Percentiles rank a stretch among this genome's conserved stretches.
Evolutionary conservation across 2,888 invertebrate species (phyloP).

Genomic region (Scaptomyza parva): DNA sequence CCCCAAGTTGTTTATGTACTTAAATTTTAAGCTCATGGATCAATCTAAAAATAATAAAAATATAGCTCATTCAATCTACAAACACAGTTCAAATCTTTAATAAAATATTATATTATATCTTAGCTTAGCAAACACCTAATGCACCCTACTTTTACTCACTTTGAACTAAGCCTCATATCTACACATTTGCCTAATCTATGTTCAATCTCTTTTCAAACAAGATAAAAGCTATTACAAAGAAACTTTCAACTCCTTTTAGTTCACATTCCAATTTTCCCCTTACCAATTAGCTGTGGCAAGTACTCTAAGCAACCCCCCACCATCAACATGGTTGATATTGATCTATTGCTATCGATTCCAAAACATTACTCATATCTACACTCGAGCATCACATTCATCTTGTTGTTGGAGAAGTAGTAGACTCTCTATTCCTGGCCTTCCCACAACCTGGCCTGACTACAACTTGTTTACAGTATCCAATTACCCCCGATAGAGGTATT

Average conservation of each 20-base stretch:
- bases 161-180: not conserved
- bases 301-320: not conserved
- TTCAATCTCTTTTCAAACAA: not conserved
- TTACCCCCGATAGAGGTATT: slow-evolving; percentile 57
- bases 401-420: slow-evolving; percentile 25
- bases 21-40: no score
- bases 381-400: slow-evolving; percentile 56
- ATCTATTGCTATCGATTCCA: slow-evolving; percentile 59
- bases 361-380: slow-evolving; percentile 70
- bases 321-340: slow-evolving; percentile 28
- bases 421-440: slow-evolving; percentile 34
- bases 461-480: slow-evolving; percentile 78
- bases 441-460: slow-evolving; percentile 40
- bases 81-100: not conserved
- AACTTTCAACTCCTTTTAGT: not conserved
- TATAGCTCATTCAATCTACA: not conserved
- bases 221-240: not conserved
- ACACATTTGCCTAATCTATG: not conserved
- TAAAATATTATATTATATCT: no score
- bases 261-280: not conserved
- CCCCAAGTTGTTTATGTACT: no score
- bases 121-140: not conserved
- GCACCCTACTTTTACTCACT: not conserved
- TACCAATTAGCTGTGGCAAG: slow-evolving; percentile 3
- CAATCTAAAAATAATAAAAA: no score